These are phyloP conservation scores for Sebastes reedi DNA, from an alignment of 2,797 vertebrate genomes.

Conservation along the genomic window DNA sequence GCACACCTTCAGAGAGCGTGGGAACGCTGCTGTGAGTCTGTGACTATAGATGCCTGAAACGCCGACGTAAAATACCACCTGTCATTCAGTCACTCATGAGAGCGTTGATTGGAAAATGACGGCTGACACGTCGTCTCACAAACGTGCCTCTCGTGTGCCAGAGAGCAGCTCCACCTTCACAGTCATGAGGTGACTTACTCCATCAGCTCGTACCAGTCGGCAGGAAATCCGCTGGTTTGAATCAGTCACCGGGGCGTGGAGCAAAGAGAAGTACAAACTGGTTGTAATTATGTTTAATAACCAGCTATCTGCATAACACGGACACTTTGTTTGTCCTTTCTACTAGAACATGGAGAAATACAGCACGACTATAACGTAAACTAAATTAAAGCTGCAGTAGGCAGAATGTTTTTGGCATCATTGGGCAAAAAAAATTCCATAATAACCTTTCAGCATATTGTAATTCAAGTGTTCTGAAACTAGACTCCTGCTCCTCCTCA, in stretches of 20 bases:
- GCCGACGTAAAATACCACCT: constrained; percentile 6
- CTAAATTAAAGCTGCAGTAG: neutral
- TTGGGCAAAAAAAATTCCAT: no score
- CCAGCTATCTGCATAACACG: neutral
- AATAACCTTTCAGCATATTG: no score
- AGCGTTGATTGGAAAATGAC: neutral
- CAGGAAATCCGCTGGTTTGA: neutral
- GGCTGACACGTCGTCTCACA: neutral
- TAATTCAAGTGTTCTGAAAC: no score
- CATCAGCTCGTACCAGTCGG: neutral
- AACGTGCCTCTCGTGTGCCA: neutral
- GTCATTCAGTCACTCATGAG: neutral
- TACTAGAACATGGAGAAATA: neutral
- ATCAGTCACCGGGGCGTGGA: constrained; percentile 5
- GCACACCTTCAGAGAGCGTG: neutral
- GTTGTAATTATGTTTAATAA: constrained; percentile 19
- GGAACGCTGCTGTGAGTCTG: constrained; percentile 18
- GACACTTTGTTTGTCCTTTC: neutral
- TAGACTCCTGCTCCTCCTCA: no score
- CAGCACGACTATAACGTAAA: neutral
- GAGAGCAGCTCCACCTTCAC: neutral
- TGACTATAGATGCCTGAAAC: neutral
- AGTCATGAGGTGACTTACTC: neutral
- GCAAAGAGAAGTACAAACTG: neutral
- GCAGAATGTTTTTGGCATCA: no score